Evolutionary conservation across 2,888 invertebrate species (phyloP).

Genomic region (Synergus umbraculus): DNA sequence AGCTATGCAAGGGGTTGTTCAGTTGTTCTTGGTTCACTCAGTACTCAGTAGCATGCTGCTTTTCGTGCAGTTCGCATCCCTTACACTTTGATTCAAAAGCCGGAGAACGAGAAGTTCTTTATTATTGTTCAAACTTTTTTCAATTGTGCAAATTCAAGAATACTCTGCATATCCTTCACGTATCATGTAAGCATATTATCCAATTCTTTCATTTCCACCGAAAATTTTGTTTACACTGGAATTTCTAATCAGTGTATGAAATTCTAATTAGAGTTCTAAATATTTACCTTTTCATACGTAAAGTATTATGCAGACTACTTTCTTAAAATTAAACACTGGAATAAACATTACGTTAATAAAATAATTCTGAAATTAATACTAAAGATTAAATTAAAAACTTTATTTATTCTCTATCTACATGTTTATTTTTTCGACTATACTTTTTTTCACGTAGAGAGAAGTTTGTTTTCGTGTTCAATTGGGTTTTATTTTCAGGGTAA

Average conservation of each 20-base stretch:
- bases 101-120: not conserved
- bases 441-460: too few relatives aligned
- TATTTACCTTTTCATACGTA: not conserved
- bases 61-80: constrained; percentile 65
- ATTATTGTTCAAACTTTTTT: not conserved
- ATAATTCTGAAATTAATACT: too few relatives aligned
- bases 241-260: not conserved
- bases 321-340: too few relatives aligned
- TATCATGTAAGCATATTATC: not conserved
- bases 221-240: not conserved
- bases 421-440: too few relatives aligned
- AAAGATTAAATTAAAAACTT: too few relatives aligned
- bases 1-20: constrained; percentile 63
- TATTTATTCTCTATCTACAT: too few relatives aligned
- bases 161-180: not conserved
- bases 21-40: constrained; percentile 57
- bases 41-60: constrained; percentile 70
- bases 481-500: too few relatives aligned
- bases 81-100: not conserved
- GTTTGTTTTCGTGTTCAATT: too few relatives aligned
- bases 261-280: not conserved
- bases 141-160: not conserved
- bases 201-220: not conserved
- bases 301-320: too few relatives aligned
- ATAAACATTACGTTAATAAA: too few relatives aligned